Base-by-base conservation (phyloP, 2,113 vertebrate genomes). In the Onychostruthus taczanowskii region DNA sequence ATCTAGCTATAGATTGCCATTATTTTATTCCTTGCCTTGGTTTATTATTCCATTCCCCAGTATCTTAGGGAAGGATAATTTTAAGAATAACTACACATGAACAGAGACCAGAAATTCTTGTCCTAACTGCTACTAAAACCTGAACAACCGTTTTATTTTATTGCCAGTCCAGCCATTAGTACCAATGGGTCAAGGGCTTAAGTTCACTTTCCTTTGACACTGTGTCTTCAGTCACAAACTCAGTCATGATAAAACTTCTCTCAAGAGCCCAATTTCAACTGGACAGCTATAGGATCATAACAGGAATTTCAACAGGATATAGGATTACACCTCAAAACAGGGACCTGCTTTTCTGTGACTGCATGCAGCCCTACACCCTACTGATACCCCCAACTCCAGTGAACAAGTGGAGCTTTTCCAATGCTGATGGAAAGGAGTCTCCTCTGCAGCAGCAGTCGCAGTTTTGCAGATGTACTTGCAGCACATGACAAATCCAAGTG, bases 61-160 rank as follows among this genome's bases (percentile, higher is more conserved):
- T 19, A 20, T 9, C 9, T 63, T 18, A 78, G 33, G 33, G 43
- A 85, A 74, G 11, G 43, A 81, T 91, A 85, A 95, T 91, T 96
- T 95, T 86, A 87, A 58, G 44, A 90, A 28, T 70, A 89, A 63
- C 31, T 80, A 73, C 18, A 84, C 83, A 66, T 85, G 73, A 93
- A 68, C n/a, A 89, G 59, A 92, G 75, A 88, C 52, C 72, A 92
- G 67, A 61, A 92, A 90, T 61, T 80, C 78, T 63, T 62, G 63
- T 39, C 31, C 90, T 72, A 83, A 89, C 7, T 75, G 84, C 47
- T 87, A 87, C 70, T 95, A 92, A 97, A 95, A 93, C 88, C 85
- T 49, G 55, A 96, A 84, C 41, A 92, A 79, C 15, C 49, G 50
- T 86, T 96, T 95, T 86, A 95, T 93, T 96, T 96, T 93, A 97